Percentiles rank a stretch among this genome's conserved stretches.
These are phyloP conservation scores for Zosterops pallidus DNA, from an alignment of 2,113 vertebrate genomes.

Conservation along the genomic window DNA sequence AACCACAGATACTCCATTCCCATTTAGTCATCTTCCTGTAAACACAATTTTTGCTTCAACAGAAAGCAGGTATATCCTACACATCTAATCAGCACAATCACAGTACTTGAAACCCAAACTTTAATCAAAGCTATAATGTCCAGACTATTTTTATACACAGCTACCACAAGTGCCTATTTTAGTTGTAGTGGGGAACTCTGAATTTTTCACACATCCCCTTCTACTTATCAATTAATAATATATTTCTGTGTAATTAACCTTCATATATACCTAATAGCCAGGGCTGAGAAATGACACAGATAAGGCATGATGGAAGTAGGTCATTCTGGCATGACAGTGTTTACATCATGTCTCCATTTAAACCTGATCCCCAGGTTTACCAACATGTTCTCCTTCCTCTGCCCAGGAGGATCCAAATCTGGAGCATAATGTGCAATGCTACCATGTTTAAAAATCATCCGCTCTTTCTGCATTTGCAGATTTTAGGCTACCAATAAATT, in stretches of 20 bases:
- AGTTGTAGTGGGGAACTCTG: neutral
- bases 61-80: neutral
- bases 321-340: neutral
- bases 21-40: neutral
- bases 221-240: neutral
- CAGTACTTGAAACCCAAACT: slow-evolving; percentile 8
- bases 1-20: slow-evolving; percentile 38
- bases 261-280: neutral
- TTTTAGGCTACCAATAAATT: neutral
- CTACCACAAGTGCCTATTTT: neutral
- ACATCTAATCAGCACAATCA: neutral
- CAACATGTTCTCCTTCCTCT: neutral
- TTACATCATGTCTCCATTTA: neutral
- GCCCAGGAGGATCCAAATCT: neutral
- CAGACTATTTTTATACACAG: neutral
- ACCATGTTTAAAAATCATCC: neutral
- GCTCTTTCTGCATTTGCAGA: neutral
- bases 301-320: neutral
- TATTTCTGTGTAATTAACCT: neutral
- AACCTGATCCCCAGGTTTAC: neutral
- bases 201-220: slow-evolving; percentile 1
- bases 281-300: neutral
- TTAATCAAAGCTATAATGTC: neutral
- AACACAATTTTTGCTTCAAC: slow-evolving; percentile 28
- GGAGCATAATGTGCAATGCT: accelerated